phyloP scores from a whole-genome alignment of 1,140 invertebrate species.

The Nasonia vitripennis region DNA sequence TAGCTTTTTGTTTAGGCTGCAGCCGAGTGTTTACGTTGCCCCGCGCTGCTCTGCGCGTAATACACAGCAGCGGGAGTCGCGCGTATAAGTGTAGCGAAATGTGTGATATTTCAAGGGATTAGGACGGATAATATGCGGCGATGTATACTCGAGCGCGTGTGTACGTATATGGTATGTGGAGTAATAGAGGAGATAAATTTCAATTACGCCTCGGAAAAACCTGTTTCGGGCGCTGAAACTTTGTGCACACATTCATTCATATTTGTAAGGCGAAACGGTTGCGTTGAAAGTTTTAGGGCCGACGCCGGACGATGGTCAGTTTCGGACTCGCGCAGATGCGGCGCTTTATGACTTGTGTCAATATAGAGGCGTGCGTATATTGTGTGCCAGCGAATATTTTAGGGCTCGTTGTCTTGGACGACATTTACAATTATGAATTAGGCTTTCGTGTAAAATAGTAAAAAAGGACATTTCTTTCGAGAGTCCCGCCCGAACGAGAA shows the following conservation, averaged over 20 bases:
- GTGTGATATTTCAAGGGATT: slow-evolving; percentile 14
- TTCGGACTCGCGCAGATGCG: neutral
- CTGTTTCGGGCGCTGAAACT: neutral
- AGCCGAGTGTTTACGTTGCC: neutral
- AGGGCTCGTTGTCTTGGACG: no score
- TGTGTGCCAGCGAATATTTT: no score
- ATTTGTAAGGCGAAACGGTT: neutral
- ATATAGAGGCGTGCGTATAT: neutral
- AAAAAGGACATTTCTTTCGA: no score
- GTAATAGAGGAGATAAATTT: neutral
- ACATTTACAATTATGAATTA: no score
- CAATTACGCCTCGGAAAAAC: neutral
- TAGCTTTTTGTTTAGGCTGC: neutral
- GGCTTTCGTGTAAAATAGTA: no score
- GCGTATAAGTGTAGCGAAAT: neutral
- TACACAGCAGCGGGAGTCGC: neutral
- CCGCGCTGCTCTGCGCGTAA: no score
- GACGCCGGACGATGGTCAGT: neutral
- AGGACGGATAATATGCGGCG: neutral
- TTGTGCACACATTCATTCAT: slow-evolving; percentile 3
- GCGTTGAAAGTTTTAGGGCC: neutral
- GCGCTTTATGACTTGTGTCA: neutral
- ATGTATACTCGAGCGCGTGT: neutral
- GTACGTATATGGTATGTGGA: neutral
- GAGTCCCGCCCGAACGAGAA: neutral